Evolutionary conservation across 1,140 invertebrate species (phyloP).

Genomic region (Arctopsyche grandis): DNA sequence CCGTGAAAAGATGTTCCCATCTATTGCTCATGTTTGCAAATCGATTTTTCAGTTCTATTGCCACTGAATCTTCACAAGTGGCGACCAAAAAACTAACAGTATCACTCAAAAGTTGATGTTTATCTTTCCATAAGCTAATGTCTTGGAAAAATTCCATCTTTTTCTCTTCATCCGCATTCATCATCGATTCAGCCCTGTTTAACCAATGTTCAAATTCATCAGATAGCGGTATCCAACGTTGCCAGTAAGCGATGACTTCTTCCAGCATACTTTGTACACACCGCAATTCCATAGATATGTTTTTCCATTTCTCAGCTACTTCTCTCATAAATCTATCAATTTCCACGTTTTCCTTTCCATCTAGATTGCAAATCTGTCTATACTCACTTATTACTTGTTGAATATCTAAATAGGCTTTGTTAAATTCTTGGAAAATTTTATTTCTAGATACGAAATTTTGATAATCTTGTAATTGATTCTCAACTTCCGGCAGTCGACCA

Average conservation of each 20-base stretch:
- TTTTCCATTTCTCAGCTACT: constrained; percentile 88
- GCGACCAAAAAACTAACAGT: constrained; percentile 89
- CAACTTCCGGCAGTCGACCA: constrained; percentile 83
- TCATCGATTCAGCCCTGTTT: constrained; percentile 78
- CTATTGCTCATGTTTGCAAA: constrained; percentile 76
- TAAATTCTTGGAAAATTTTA: constrained; percentile 94
- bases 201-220: constrained; percentile 86
- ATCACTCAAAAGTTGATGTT: constrained; percentile 83
- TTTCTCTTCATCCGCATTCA: constrained; percentile 82
- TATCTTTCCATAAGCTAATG: constrained; percentile 89
- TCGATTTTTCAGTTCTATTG: constrained; percentile 78
- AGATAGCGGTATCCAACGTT: constrained; percentile 78
- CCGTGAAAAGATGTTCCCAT: constrained; percentile 85
- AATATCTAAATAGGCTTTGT: constrained; percentile 91
- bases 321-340: constrained; percentile 89
- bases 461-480: constrained; percentile 87
- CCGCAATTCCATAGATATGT: constrained; percentile 87
- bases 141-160: constrained; percentile 91
- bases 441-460: constrained; percentile 91
- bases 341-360: constrained; percentile 78
- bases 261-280: constrained; percentile 90
- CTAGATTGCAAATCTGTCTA: constrained; percentile 84
- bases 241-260: constrained; percentile 90
- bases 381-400: constrained; percentile 92
- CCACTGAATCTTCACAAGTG: constrained; percentile 84